Evolutionary conservation across 2,888 invertebrate species (phyloP), one percentile per base, ranked within the genome.

Genomic region (Punctoribates punctum): DNA sequence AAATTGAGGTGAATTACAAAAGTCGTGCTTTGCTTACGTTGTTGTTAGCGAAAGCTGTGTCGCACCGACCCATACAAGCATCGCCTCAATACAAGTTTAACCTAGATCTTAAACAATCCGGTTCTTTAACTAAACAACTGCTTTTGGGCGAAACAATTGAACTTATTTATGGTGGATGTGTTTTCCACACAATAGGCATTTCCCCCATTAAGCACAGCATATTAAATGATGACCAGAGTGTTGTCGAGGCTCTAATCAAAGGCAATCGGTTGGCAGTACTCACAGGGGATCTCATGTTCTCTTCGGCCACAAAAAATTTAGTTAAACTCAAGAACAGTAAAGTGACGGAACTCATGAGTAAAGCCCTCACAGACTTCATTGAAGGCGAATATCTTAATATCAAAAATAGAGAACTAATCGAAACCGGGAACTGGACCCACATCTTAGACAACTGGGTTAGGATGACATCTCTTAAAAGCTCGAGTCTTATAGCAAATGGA

Each of bases 221-320:
- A 9, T 4, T 29, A 1, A 29, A 4, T 15, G 17, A 4, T 15
- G 17, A 11, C 15, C 25, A 27, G 6, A n/a, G 20, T 20, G 11
- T 11, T 23, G 57, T 38, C 2, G 34, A 73, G 1, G 13, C 15
- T 20, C 29, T 72, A 0, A 29, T 72, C 17, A 48, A 34, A 20
- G 72, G 75, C 9, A 75, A 75, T n/a, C 70, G 72, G 34, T n/a
- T 75, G 5, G 57, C 72, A 13, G 38, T 75, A n/a, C 72, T 75
- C 1, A 60, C 54, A 29, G 75, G 75, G 3, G 72, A 75, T 75
- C 70, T 57, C 11, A 34, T 75, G 34, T 75, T 75, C 20, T 72
- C 75, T 17, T 23, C 29, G 6, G 62, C 62, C 5, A 65, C 62
- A 17, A 65, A 65, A 15, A 65, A 65, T 29, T 65, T 65, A 65